These are phyloP conservation scores for Cephus pygmeus DNA, from an alignment of 2,888 invertebrate species.

Conservation along the genomic window DNA sequence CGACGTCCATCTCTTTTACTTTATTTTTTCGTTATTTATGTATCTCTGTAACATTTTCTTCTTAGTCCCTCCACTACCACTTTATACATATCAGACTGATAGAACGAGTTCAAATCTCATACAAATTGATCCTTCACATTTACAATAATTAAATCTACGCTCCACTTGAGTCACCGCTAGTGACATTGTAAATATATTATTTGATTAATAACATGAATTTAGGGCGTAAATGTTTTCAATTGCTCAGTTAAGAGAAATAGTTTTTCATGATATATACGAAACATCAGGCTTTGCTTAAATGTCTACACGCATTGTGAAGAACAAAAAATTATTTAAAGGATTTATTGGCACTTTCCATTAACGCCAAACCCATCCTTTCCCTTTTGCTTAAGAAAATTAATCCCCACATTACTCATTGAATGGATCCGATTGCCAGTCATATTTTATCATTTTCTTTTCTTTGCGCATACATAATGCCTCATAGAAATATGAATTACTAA, in stretches of 20 bases:
- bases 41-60: neutral
- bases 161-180: neutral
- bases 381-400: neutral
- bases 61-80: neutral
- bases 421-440: neutral
- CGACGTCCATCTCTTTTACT: neutral
- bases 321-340: neutral
- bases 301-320: neutral
- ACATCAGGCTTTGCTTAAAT: neutral
- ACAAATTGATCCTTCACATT: neutral
- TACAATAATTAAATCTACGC: neutral
- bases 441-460: neutral
- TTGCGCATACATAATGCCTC: neutral
- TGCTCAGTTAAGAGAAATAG: neutral
- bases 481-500: neutral
- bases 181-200: neutral
- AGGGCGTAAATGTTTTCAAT: neutral
- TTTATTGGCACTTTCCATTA: neutral
- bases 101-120: no score
- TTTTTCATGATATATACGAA: neutral
- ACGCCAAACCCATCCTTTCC: neutral
- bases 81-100: neutral
- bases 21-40: neutral
- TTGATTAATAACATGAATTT: neutral
- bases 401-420: neutral